Conservation (phyloP, 2,888 invertebrate species). For the Conistra vaccinii region DNA sequence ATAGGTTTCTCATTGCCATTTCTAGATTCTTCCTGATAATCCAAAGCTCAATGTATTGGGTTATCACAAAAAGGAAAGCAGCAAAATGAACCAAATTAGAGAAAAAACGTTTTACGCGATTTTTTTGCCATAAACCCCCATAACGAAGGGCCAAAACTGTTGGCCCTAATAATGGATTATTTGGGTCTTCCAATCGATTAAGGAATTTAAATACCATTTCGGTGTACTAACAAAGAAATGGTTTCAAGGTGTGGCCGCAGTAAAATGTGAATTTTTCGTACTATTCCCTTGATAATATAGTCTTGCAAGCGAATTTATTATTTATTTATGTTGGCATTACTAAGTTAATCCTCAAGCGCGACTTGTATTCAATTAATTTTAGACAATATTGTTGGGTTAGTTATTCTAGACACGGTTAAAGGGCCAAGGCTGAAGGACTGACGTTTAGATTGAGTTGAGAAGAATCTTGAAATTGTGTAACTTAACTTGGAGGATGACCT, state of each 20-base stretch:
- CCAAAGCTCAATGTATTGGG: slow-evolving; percentile 84
- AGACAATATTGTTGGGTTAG: neutral
- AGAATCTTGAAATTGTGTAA: neutral
- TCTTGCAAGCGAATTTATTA: slow-evolving; percentile 13
- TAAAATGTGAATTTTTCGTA: slow-evolving; percentile 18
- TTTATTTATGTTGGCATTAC: slow-evolving; percentile 29
- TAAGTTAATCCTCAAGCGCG: slow-evolving; percentile 6
- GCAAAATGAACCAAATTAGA: slow-evolving; percentile 74
- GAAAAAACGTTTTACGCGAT: slow-evolving; percentile 57
- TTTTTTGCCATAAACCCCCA: slow-evolving; percentile 80
- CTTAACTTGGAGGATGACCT: neutral
- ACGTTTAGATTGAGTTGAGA: neutral
- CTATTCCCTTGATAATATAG: neutral
- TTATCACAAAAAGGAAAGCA: slow-evolving; percentile 77
- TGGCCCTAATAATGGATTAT: slow-evolving; percentile 77
- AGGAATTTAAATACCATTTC: slow-evolving; percentile 59
- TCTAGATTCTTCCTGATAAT: slow-evolving; percentile 75
- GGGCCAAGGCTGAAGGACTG: neutral
- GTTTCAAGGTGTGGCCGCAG: neutral
- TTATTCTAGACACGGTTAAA: neutral
- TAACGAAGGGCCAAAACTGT: slow-evolving; percentile 74
- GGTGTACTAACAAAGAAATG: neutral
- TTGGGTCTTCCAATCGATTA: slow-evolving; percentile 68
- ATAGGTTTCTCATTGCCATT: slow-evolving; percentile 80
- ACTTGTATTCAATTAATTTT: slow-evolving; percentile 18